Evolutionary conservation across 2,888 invertebrate species (phyloP), one percentile per base, ranked within the genome.

Genomic region (Drosophila suboccidentalis): DNA sequence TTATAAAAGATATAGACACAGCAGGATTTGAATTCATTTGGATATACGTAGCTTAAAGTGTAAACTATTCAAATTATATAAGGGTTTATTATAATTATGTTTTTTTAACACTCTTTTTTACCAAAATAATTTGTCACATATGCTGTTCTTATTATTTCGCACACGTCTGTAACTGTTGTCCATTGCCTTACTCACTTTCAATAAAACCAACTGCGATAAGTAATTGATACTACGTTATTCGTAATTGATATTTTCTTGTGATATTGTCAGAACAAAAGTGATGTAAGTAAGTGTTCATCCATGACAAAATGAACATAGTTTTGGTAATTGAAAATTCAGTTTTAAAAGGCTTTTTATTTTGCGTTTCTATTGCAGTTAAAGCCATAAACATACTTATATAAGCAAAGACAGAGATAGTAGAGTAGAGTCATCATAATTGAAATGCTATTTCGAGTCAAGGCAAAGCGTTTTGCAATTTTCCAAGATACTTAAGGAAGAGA

Each of bases 381-480:
- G 32, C 17, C 15, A 1, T 11, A 62, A 53, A 39, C 55, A 13
- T 19, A 19, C 19, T 4, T 36, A 8, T 26, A 34, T 11, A 1
- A 36, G 34, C 39, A 49, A 17, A 26, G 11, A 2, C 17, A 5
- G 5, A 11, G 5, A 4, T 4, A 10, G 22, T 26, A 13, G n/a
- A 44, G 11, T n/a, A 51, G 10, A 22, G 34, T 26, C 39, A 32
- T 10, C 32, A 46, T 63, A 49, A 55, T 70, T 60, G 59, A 41
- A 44, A 59, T 34, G 38, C 41, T 39, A 43, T 44, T 49, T 32
- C 41, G 15, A 47, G 68, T 43, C 19, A n/a, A 29, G 43, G 5
- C n/a, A 4, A 36, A 39, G 15, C 29, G 9, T 43, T 47, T 39
- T 53, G 62, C 61, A 38, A 50, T 73, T 73, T 68, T 49, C 49